These are phyloP conservation scores for Leptinotarsa texana DNA, from an alignment of 1,140 invertebrate genomes.

Conservation along the genomic window DNA sequence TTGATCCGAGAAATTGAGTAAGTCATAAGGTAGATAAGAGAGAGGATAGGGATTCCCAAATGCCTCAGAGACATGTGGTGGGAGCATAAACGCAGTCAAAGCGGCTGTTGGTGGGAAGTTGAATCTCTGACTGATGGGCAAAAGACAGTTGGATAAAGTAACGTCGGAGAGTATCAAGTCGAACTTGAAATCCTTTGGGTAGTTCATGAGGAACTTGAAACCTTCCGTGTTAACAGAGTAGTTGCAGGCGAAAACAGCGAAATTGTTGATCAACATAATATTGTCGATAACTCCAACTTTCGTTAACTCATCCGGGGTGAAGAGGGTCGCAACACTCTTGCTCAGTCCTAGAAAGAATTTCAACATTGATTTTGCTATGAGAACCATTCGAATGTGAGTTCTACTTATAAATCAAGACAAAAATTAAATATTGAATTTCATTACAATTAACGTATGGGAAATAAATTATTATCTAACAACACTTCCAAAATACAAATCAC, in stretches of 20 bases:
- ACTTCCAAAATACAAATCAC: no score
- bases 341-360: no score
- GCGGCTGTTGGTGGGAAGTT: slow-evolving; percentile 6
- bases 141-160: background rate
- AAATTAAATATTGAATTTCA: no score
- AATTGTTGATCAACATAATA: background rate
- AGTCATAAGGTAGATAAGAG: slow-evolving; percentile 55
- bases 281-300: background rate
- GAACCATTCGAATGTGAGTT: no score
- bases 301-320: background rate
- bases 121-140: slow-evolving; percentile 9
- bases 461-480: no score
- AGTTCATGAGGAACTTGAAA: background rate
- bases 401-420: no score
- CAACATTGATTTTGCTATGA: no score
- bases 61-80: background rate
- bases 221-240: background rate
- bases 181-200: slow-evolving; percentile 20
- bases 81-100: slow-evolving; percentile 16
- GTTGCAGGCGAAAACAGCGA: background rate
- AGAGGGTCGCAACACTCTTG: background rate
- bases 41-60: slow-evolving; percentile 52
- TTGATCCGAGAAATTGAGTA: slow-evolving; percentile 54
- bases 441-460: no score
- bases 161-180: slow-evolving; percentile 19